Base-by-base conservation (phyloP, 2,113 vertebrate species). In the Podarcis muralis region DNA sequence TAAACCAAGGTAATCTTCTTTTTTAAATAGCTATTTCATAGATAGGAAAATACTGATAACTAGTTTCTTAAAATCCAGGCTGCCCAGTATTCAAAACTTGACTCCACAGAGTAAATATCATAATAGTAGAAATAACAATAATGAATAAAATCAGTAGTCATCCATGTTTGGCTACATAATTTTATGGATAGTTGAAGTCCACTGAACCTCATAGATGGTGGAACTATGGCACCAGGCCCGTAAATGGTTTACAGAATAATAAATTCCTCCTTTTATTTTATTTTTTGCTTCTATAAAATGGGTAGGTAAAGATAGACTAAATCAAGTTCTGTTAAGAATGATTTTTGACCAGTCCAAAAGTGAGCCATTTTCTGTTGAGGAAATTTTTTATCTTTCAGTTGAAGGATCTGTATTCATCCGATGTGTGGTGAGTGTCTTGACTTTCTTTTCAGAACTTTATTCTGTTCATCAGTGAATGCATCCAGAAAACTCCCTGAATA, bases 21-120 rank as follows among this genome's bases (percentile, higher is more conserved):
- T 23, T 92, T 90, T 16, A 68, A 90, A 80, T 37, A 91, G 53
- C 6, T 75, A 1, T 40, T 94, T 22, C 37, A 84, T 66, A 66
- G 74, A 9, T 11, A 72, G n/a, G 32, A 69, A 35, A 72, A 4
- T 2, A 72, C 1, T 7, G 11, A 13, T 57, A 43, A 43, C 43
- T 43, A 2, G 5, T 87, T 80, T 81, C 16, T 59, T 27, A 87
- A 59, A 79, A 74, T 74, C 35, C 16, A 66, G 27, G 9, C 59
- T 30, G 5, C 9, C 74, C 68, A 3, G 11, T n/a, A 16, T 87
- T 79, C 25, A 79, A 87, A 69, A 40, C 2, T 7, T 40, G 6
- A 23, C 3, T 68, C 35, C 27, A 62, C 15, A 43, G 3, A 75
- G 8, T 86, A 27, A 16, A 48, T 48, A 48, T 85, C 76, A 40